phyloP scores from a whole-genome alignment of 2,888 invertebrate species.

The Ashinkailepas kermadecensis region DNA sequence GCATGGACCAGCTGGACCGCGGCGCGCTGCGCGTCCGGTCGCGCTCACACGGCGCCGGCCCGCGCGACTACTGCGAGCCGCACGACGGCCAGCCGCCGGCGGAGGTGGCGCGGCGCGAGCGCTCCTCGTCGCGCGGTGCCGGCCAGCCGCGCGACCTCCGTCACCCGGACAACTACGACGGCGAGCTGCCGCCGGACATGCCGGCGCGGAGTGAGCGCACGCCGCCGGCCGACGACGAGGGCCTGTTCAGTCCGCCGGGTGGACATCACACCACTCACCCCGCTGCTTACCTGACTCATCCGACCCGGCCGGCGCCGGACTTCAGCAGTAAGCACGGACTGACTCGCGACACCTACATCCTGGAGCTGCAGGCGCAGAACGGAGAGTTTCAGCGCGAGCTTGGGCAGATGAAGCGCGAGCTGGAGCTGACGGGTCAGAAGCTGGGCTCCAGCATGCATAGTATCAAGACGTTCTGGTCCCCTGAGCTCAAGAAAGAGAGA shows the following conservation, averaged over 20 bases:
- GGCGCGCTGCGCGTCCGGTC: slow-evolving; percentile 50
- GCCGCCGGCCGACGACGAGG: slow-evolving; percentile 41
- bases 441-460: slow-evolving; percentile 98
- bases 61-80: slow-evolving; percentile 30
- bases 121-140: not conserved
- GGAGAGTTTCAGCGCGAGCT: slow-evolving; percentile 89
- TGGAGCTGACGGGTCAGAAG: slow-evolving; percentile 94
- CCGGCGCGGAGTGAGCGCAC: slow-evolving; percentile 44
- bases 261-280: slow-evolving; percentile 40
- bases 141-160: too few relatives aligned
- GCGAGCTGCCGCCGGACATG: too few relatives aligned
- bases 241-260: slow-evolving; percentile 44
- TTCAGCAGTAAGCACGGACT: slow-evolving; percentile 45
- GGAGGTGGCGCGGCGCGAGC: not conserved
- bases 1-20: slow-evolving; percentile 21
- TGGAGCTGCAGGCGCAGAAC: slow-evolving; percentile 87
- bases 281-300: slow-evolving; percentile 44
- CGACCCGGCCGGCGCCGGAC: slow-evolving; percentile 55
- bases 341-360: slow-evolving; percentile 57
- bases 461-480: slow-evolving; percentile 99
- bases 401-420: slow-evolving; percentile 81
- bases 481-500: slow-evolving; percentile 96
- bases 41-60: slow-evolving; percentile 51
- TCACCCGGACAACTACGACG: too few relatives aligned
- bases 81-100: not conserved